phyloP scores from a whole-genome alignment of 2,888 invertebrate genomes.

The Chromoteleia sp. region DNA sequence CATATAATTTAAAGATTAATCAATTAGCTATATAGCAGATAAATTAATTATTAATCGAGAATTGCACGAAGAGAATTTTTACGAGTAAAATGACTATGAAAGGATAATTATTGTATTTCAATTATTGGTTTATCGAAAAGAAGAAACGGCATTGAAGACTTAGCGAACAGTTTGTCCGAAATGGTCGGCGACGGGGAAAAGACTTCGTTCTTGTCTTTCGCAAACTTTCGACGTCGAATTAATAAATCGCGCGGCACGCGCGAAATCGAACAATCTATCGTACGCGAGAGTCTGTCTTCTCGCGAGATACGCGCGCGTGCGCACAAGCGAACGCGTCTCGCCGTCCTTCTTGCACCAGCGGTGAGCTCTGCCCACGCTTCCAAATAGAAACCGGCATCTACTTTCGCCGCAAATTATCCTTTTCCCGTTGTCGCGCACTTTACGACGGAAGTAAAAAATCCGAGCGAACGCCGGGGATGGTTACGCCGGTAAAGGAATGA shows the following conservation, averaged over 20 bases:
- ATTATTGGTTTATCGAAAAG: no score
- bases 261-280: conserved; percentile 29
- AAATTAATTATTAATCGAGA: no score
- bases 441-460: conserved; percentile 7
- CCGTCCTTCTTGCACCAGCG: neutral
- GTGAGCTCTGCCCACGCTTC: conserved; percentile 43
- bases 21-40: no score
- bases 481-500: no score
- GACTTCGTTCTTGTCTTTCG: conserved; percentile 33
- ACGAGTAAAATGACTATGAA: no score
- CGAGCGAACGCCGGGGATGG: no score
- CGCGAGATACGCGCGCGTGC: no score
- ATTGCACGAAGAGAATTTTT: no score
- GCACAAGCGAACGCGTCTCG: no score
- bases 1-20: no score
- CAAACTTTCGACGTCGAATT: conserved; percentile 31
- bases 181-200: neutral
- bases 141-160: neutral
- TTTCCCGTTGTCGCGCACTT: conserved; percentile 31
- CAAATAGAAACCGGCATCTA: conserved; percentile 50
- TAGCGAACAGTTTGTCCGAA: neutral
- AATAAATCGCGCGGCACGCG: conserved; percentile 28
- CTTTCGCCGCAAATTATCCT: conserved; percentile 58
- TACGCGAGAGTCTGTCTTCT: neutral
- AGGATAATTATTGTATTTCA: no score